phyloP scores from a whole-genome alignment of 2,888 invertebrate species.

The Latrodectus hesperus region DNA sequence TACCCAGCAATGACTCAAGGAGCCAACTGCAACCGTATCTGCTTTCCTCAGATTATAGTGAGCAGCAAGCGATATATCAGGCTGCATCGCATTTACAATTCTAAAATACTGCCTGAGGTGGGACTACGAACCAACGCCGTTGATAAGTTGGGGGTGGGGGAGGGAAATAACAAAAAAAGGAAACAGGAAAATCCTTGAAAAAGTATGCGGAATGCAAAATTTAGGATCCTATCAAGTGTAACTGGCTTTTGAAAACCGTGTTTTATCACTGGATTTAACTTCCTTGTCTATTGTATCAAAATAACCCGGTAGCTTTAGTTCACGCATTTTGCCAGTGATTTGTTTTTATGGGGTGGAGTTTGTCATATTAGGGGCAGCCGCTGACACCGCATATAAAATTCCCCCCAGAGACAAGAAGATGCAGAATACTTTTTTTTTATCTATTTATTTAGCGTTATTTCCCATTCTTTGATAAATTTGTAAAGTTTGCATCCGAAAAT shows the following conservation, averaged over 20 bases:
- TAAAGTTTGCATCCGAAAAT: not conserved
- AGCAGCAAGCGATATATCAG: conserved; percentile 33
- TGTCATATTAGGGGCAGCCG: conserved; percentile 67
- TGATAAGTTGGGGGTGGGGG: conserved; percentile 28
- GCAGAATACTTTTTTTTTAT: not conserved
- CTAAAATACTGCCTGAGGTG: conserved; percentile 62
- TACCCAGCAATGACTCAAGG: conserved; percentile 10
- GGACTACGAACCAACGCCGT: conserved; percentile 33
- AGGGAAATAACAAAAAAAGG: not conserved
- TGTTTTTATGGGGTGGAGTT: conserved; percentile 64
- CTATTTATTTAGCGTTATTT: conserved; percentile 41
- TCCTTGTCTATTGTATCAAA: conserved; percentile 47
- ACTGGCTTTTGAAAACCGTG: conserved; percentile 55
- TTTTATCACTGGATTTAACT: conserved; percentile 59
- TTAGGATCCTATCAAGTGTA: conserved; percentile 63
- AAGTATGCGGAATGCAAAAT: conserved; percentile 54
- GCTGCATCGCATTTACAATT: conserved; percentile 58
- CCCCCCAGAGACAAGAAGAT: conserved; percentile 24
- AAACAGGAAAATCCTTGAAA: conserved; percentile 48
- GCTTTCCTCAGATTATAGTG: conserved; percentile 53
- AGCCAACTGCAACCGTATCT: conserved; percentile 45
- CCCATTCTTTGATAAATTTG: not conserved
- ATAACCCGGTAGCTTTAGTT: conserved; percentile 17
- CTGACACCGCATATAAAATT: conserved; percentile 64
- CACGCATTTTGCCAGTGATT: conserved; percentile 32